Evolutionary conservation across 2,797 vertebrate species (phyloP).

Genomic region (Botia almorhae): DNA sequence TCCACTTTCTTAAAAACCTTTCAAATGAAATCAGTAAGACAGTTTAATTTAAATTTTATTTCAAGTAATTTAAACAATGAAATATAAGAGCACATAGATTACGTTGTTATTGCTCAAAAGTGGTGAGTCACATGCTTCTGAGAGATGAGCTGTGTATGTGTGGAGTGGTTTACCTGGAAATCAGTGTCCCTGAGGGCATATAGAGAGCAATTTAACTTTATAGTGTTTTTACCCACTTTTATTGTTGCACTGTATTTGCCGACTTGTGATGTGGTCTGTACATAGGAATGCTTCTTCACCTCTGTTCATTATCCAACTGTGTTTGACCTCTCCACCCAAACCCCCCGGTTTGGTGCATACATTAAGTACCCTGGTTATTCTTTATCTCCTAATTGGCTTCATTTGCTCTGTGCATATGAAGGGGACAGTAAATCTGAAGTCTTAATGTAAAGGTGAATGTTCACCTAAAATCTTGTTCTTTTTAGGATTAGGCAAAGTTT

Average conservation of each 20-base stretch:
- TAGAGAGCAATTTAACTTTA: slow-evolving; percentile 59
- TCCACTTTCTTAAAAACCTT: slow-evolving; percentile 7
- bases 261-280: slow-evolving; percentile 64
- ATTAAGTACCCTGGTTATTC: slow-evolving; percentile 18
- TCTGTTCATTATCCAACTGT: slow-evolving; percentile 52
- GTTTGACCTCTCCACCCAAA: slow-evolving; percentile 26
- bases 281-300: slow-evolving; percentile 60
- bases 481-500: too few relatives aligned
- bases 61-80: not conserved
- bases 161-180: slow-evolving; percentile 56
- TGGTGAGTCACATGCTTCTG: not conserved
- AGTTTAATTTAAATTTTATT: not conserved
- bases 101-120: not conserved
- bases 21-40: not conserved
- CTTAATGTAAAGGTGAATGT: not conserved
- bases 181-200: slow-evolving; percentile 30
- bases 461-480: too few relatives aligned
- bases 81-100: not conserved
- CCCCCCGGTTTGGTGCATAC: slow-evolving; percentile 44
- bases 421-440: slow-evolving; percentile 16
- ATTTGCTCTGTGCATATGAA: slow-evolving; percentile 1
- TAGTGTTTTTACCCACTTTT: slow-evolving; percentile 60
- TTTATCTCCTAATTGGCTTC: slow-evolving; percentile 9
- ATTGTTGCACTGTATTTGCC: slow-evolving; percentile 57
- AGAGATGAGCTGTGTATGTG: slow-evolving; percentile 1